Evolutionary conservation across 1,140 invertebrate species (phyloP).

Genomic region (Oscheius sp.): DNA sequence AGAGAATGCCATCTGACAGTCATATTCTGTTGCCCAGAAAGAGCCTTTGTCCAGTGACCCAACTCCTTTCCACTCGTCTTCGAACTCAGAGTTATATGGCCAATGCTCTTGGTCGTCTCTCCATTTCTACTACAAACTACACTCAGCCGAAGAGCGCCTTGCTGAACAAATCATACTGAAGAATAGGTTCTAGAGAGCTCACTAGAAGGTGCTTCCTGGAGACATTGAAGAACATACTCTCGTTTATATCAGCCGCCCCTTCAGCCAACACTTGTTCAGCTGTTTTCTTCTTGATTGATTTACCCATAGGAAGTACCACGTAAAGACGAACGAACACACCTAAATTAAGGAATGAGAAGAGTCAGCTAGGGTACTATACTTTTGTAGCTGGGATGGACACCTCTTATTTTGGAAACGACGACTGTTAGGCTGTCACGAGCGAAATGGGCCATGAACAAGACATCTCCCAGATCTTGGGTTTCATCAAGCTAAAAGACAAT

Average conservation of each 20-base stretch:
- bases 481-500: too few relatives aligned
- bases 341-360: too few relatives aligned
- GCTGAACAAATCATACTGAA: not conserved
- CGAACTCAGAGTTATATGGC: not conserved
- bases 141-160: not conserved
- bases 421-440: not conserved
- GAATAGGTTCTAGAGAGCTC: not conserved
- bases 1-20: not conserved
- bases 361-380: too few relatives aligned
- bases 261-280: not conserved
- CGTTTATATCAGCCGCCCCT: not conserved
- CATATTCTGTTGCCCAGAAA: not conserved
- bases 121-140: not conserved
- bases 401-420: not conserved
- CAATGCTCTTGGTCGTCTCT: not conserved
- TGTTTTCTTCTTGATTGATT: not conserved
- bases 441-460: not conserved
- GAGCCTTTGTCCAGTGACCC: not conserved
- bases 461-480: not conserved
- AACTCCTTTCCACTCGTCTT: not conserved
- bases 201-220: not conserved
- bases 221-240: slow-evolving; percentile 5
- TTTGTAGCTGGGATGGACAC: not conserved
- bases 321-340: not conserved
- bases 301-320: not conserved